These are phyloP conservation scores for Phylloscopus trochiloides DNA, from an alignment of 2,113 vertebrate species.

Conservation along the genomic window DNA sequence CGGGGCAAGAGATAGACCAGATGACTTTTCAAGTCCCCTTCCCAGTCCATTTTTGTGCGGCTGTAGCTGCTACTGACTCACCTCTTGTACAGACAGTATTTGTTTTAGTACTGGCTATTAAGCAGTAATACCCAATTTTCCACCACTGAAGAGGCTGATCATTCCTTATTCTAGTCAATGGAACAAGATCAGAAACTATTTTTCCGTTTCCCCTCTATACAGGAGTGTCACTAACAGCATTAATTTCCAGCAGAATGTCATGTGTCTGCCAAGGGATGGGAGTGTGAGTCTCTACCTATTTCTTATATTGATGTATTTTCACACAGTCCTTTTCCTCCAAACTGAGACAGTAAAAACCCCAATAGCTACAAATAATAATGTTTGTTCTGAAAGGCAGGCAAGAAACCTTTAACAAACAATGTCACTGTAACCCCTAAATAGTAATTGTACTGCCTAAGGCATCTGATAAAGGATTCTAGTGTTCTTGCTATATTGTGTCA, in stretches of 20 bases:
- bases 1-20: not conserved
- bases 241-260: not conserved
- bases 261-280: not conserved
- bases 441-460: constrained; percentile 18
- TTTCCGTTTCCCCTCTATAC: not conserved
- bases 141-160: not conserved
- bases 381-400: constrained; percentile 39
- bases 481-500: constrained; percentile 26
- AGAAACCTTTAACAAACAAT: constrained; percentile 9
- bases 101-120: not conserved
- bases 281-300: not conserved
- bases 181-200: not conserved
- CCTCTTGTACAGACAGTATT: not conserved
- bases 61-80: not conserved
- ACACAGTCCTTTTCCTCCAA: not conserved
- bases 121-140: not conserved
- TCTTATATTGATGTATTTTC: not conserved
- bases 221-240: not conserved
- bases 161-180: not conserved
- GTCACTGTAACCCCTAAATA: constrained; percentile 21
- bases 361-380: constrained; percentile 10
- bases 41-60: not conserved
- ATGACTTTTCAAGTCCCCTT: not conserved
- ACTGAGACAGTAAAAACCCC: not conserved
- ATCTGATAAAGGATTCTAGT: constrained; percentile 43